Base-by-base conservation (phyloP, 2,888 invertebrate genomes). In the Rhopalosiphum nymphaeae region DNA sequence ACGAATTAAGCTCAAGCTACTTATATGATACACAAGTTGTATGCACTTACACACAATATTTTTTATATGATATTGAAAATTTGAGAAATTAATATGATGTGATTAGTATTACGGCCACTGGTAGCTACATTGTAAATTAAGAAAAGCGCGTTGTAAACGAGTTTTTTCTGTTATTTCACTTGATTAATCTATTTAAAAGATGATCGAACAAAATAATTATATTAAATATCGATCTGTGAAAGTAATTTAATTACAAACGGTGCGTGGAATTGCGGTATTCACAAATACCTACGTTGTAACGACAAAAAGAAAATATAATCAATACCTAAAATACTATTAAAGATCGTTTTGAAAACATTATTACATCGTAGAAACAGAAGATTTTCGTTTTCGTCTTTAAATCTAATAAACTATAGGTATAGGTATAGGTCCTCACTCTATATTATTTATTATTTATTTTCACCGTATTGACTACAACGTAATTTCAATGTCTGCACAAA, bases 311-410 rank as follows among this genome's bases (percentile, higher is more conserved):
- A 85, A 85, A 44, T 85, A 44, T 26, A 85, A 85, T 85, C 44
- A 44, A 29, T 29, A 85, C 29, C 85, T 85, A 11, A 44, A 85
- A 85, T 36, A 44, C 4, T 85, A 85, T 85, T 44, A 85, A 42
- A 44, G 85, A 42, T 44, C 85, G 29, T 85, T 85, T 85, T 42
- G 85, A 85, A 85, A 85, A 85, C 85, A 85, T 85, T 44, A 85
- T 85, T 44, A 11, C 44, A 44, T 44, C 26, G 13, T 10, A 13
- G 26, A 29, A 85, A 29, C 44, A 44, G 29, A 42, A 29, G 13
- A 85, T 44, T 42, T 85, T 85, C 44, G 85, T 36, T 85, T 85
- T 85, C 85, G 26, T 44, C 36, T 44, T 16, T 5, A 44, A 85
- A 85, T 85, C 85, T 85, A 85, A 85, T 85, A 85, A 85, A 42